Percentiles rank a stretch among this genome's conserved stretches.
phyloP scores from a whole-genome alignment of 2,888 invertebrate genomes.

The Mesopsocus fuscifrons region DNA sequence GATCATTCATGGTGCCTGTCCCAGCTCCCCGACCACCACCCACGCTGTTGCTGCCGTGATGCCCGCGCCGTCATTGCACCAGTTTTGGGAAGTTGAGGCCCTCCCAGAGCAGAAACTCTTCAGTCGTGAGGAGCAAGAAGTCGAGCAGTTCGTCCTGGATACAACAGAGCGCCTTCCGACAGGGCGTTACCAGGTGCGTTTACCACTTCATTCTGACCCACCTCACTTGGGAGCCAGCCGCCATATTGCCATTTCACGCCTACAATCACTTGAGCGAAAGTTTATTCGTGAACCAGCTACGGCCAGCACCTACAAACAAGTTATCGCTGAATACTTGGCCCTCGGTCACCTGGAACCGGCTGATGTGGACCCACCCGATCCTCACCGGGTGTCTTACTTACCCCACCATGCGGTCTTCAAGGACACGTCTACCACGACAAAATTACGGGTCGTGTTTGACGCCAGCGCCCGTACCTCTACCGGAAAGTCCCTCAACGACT shows the following conservation, averaged over 20 bases:
- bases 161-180: slow-evolving; percentile 10
- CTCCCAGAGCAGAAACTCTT: background rate
- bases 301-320: slow-evolving; percentile 10
- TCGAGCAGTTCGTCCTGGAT: slow-evolving; percentile 14
- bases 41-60: too few species aligned
- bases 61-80: too few species aligned
- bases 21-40: too few species aligned
- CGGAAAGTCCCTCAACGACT: background rate
- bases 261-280: slow-evolving; percentile 11
- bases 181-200: slow-evolving; percentile 15
- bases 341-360: slow-evolving; percentile 11
- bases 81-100: slow-evolving; percentile 17
- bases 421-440: slow-evolving; percentile 17
- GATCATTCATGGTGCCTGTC: slow-evolving; percentile 14
- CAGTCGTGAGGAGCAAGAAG: slow-evolving; percentile 11
- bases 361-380: background rate
- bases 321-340: slow-evolving; percentile 13
- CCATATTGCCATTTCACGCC: slow-evolving; percentile 12
- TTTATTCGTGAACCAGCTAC: slow-evolving; percentile 11
- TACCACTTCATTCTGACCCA: slow-evolving; percentile 13
- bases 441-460: slow-evolving; percentile 5
- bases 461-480: background rate
- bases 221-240: slow-evolving; percentile 12
- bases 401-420: slow-evolving; percentile 19
- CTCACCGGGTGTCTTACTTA: slow-evolving; percentile 13